Base-by-base conservation (phyloP, 1,140 invertebrate species). In the Drosophila subpulchrella region DNA sequence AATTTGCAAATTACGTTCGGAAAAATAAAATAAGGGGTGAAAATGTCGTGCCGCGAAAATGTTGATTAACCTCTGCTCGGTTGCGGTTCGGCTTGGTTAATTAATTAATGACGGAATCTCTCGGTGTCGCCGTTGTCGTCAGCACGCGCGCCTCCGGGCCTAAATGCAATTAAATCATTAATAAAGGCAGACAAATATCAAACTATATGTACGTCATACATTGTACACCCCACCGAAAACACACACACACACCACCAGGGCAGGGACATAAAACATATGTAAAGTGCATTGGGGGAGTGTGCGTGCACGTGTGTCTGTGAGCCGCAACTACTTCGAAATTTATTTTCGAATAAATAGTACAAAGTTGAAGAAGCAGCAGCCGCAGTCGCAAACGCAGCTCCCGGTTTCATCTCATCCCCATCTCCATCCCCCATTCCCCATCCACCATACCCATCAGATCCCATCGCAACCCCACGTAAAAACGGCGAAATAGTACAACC, bases 271-370 rank as follows among this genome's bases (percentile, higher is more conserved):
- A 30, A 15, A 11, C 60, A 53, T 78, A 79, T 76, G 70, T 71
- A 83, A 84, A 88, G 79, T 86, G 82, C 82, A 88, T 53, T 80
- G 73, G 75, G 57, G 66, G 65, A 55, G 38, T 66, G 80, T 78
- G 70, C 65, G 80, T 73, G 30, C 58, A 24, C 47, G 60, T 38
- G 44, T 59, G 57, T 38, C 30, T 68, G 62, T 61, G 81, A 77
- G 77, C 72, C 34, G 73, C 77, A 77, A 89, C 83, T 89, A 88
- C 83, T 86, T 86, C 83, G 83, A 83, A 88, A 86, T 83, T 88
- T 88, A 86, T 86, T 86, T 86, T 86, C 83, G 83, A 86, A 86
- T 86, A 86, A 86, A 86, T 86, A 86, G 83, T 86, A 86, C 83
- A 86, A 88, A 88, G 83, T 83, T 86, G 75, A 86, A 86, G 82